phyloP scores from a whole-genome alignment of 2,797 vertebrate genomes.

The Takifugu rubripes region DNA sequence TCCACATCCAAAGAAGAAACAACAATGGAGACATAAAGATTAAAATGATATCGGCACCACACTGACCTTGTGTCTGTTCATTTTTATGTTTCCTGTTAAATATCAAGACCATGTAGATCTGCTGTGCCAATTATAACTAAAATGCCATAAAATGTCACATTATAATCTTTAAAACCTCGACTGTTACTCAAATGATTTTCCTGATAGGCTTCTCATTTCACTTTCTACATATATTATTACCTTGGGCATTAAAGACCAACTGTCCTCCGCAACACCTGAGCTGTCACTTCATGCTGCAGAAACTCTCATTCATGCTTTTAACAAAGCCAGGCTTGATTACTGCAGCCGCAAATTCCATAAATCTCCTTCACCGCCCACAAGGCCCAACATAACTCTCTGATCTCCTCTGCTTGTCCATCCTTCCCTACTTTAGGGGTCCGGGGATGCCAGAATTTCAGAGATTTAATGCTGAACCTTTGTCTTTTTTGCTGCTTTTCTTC shows the following conservation, averaged over 20 bases:
- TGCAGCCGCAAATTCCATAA: slow-evolving; percentile 4
- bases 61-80: too few species aligned
- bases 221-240: neutral
- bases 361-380: slow-evolving; percentile 1
- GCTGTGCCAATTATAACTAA: neutral
- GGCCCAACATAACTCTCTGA: neutral
- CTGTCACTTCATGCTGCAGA: slow-evolving; percentile 1
- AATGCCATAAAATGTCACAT: slow-evolving; percentile 1
- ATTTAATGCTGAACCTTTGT: neutral
- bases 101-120: neutral
- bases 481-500: neutral
- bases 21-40: neutral
- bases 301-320: slow-evolving; percentile 5
- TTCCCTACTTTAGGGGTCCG: neutral
- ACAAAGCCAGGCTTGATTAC: neutral
- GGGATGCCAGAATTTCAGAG: neutral
- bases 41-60: neutral
- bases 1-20: too few species aligned
- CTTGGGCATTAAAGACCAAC: neutral
- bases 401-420: neutral
- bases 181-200: neutral
- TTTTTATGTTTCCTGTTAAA: neutral
- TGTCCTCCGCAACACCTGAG: neutral
- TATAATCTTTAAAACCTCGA: neutral
- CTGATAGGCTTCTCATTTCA: neutral